Base-by-base conservation (phyloP, 92 coral and sea anemone species). In the Bergia puertoricense region DNA sequence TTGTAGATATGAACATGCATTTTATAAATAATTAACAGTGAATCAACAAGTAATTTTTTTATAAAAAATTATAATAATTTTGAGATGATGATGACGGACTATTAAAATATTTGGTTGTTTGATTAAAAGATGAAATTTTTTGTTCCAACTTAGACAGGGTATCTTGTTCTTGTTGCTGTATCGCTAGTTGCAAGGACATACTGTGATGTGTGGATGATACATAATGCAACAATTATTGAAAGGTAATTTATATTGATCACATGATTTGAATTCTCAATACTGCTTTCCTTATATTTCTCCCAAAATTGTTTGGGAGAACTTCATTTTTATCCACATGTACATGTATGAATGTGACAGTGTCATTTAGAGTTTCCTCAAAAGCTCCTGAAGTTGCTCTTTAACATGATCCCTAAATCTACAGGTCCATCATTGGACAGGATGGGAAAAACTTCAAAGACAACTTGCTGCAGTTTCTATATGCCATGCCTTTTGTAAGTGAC, bases 171-270 rank as follows among this genome's bases (percentile, higher is more conserved):
- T 74, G 99, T 97, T 15, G 99, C 99, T 76, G 85, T 69, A 2
- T 97, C 99, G 8, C 94, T 97, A 65, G 89, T 97, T 41, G 88
- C 96, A 23, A 86, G 99, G 71, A 97, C 99, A 2, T 97, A 95
- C 87, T 97, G 99, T 88, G 99, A 97, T 91, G 93, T 97, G 6
- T 97, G 99, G 99, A 97, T 97, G 99, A 97, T 97, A 79, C 92
- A 95, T 45, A 97, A 97, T 86, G 95, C 94, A 15, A 97, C 99
- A 45, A 77, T 92, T 39, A 94, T 94, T 94, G 99, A 97, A 91
- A 94, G 98, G 99, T 97, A 79, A 10, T 30, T 30, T 30, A 51
- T 2, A 51, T 15, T 51, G 13, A 10, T 13, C 57, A 8, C 56
- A 46, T 39, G 6, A 43, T 65, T n/a, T 23, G 46, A 30, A 76